A percentile compares a stretch with the other conserved stretches of the same genome.
phyloP scores from a whole-genome alignment of 1,140 invertebrate genomes.

The Drosophila bipectinata region DNA sequence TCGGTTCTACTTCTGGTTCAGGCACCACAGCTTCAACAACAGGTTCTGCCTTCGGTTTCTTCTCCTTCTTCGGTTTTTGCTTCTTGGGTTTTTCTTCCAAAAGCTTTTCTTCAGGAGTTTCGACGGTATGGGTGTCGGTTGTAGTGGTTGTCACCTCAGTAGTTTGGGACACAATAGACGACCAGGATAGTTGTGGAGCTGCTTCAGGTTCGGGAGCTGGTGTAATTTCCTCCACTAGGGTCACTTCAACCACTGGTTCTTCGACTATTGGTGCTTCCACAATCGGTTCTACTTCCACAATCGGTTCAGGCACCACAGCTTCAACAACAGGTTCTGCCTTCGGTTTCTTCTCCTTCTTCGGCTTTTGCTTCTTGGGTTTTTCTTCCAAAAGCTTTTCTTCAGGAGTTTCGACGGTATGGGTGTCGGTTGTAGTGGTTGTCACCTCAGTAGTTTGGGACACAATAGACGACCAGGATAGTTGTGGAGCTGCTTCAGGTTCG shows the following conservation, averaged over 20 bases:
- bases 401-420: too few relatives aligned
- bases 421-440: too few relatives aligned
- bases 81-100: constrained; percentile 13
- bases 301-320: background rate
- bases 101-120: background rate
- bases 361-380: constrained; percentile 31
- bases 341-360: constrained; percentile 38
- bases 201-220: background rate
- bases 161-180: background rate
- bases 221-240: background rate
- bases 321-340: constrained; percentile 11
- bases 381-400: too few relatives aligned
- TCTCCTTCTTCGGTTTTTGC: constrained; percentile 42
- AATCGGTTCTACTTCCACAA: constrained; percentile 3
- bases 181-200: background rate
- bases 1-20: background rate
- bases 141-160: background rate
- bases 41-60: constrained; percentile 18
- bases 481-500: too few relatives aligned
- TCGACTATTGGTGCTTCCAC: background rate
- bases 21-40: constrained; percentile 3
- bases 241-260: background rate
- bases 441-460: too few relatives aligned
- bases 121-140: background rate
- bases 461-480: too few relatives aligned